Evolutionary conservation across 2,888 invertebrate genomes (phyloP), one percentile per base, ranked within the genome.

Genomic region (Aplocera efformata): DNA sequence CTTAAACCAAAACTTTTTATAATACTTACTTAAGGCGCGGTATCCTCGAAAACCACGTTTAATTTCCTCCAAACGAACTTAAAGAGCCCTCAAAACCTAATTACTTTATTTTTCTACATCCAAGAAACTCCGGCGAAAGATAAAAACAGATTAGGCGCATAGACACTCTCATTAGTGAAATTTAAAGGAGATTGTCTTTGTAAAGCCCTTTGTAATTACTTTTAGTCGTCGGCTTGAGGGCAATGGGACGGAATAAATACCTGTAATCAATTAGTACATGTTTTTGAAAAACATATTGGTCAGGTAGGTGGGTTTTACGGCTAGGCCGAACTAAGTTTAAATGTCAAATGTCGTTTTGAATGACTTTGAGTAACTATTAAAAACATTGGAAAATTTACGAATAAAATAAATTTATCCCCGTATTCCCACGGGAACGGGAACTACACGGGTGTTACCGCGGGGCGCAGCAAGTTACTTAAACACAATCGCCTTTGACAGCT

Each of bases 151-250:
- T 53, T 51, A 51, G 40, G 29, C 34, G 42, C 47, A 51, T 49
- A 54, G 42, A 45, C 43, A 34, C 48, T 47, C 43, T 54, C 49
- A 49, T 51, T 54, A 54, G 49, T 42, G 37, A 42, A 53, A 46
- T 50, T 53, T 50, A 44, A 41, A 32, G 37, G 31, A 48, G 48
- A 50, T 50, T 48, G 46, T 44, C 35, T 48, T 35, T 43, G 5
- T 47, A 47, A 51, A 52, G 46, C 49, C 49, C 40, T 38, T 42
- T 45, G 47, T 51, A 51, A 51, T 45, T 48, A 42, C 51, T 42
- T 48, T 38, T 49, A 45, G 49, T 45, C 51, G 42, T 9, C 34
- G 33, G 31, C 36, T 41, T 30, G 20, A 17, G 34, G 35, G 38
- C 20, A 29, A 23, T 22, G 33, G 21, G 27, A 23, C 4, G 31